These are phyloP conservation scores for Phyllostomus hastatus DNA, from an alignment of 2,113 vertebrate genomes.

Conservation along the genomic window DNA sequence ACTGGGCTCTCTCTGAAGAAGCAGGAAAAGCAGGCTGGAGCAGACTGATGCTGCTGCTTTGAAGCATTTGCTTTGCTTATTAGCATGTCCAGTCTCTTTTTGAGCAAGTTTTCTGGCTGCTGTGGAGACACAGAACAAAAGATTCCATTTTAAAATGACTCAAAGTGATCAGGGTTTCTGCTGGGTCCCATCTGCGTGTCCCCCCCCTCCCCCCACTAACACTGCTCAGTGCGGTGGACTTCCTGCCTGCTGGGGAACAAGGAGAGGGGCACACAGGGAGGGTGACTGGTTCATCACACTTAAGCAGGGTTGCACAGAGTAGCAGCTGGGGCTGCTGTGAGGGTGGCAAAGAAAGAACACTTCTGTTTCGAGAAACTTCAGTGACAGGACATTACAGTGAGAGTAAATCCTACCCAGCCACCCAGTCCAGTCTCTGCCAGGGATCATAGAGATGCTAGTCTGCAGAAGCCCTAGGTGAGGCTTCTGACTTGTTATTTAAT, in stretches of 20 bases:
- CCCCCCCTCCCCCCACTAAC: not conserved
- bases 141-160: conserved; percentile 51
- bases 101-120: conserved; percentile 33
- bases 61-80: conserved; percentile 65
- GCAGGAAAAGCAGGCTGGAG: conserved; percentile 53
- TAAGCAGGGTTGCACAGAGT: not conserved
- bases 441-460: not conserved
- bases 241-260: not conserved
- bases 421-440: not conserved
- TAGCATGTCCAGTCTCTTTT: conserved; percentile 58
- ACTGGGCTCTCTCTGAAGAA: conserved; percentile 51
- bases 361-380: not conserved
- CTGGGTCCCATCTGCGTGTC: not conserved
- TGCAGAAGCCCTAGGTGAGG: not conserved
- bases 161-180: conserved; percentile 1
- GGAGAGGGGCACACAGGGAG: not conserved
- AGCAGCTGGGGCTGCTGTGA: not conserved
- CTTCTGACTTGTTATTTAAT: not conserved
- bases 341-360: not conserved
- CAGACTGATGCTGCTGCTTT: conserved; percentile 32
- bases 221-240: not conserved
- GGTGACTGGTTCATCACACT: not conserved
- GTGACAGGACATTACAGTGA: not conserved
- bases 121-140: conserved; percentile 45
- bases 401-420: not conserved